These are phyloP conservation scores for Ctenopoma multispine DNA, from an alignment of 2,797 vertebrate species.

Conservation along the genomic window DNA sequence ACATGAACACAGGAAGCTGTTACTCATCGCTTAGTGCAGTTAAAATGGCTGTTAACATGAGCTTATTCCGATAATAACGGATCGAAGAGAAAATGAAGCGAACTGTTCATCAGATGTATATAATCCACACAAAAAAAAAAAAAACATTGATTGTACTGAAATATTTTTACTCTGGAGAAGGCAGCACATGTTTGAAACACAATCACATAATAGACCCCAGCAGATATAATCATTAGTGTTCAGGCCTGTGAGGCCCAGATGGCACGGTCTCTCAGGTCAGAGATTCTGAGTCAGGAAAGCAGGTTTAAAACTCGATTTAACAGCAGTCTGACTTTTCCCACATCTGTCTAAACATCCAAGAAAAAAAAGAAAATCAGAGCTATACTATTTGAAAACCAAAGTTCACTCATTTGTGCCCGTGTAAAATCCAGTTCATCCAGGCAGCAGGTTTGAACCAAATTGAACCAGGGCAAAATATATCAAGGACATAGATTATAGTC, in stretches of 20 bases:
- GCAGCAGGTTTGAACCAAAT: not conserved
- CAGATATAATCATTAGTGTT: slow-evolving; percentile 28
- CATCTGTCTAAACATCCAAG: not conserved
- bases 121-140: slow-evolving; percentile 18
- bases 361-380: not conserved
- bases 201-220: slow-evolving; percentile 39
- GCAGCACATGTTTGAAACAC: slow-evolving; percentile 46
- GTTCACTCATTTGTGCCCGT: not conserved
- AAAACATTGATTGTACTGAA: not conserved
- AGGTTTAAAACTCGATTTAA: not conserved
- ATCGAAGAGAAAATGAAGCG: not conserved
- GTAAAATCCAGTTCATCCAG: slow-evolving; percentile 4
- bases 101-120: no score
- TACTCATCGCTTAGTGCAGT: not conserved
- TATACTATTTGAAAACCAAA: not conserved
- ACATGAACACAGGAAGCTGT: not conserved
- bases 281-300: slow-evolving; percentile 1
- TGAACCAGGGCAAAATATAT: not conserved
- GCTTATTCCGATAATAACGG: no score
- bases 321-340: not conserved
- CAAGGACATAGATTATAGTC: not conserved
- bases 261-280: slow-evolving; percentile 39
- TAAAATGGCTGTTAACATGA: not conserved
- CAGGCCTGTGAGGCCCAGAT: slow-evolving; percentile 11
- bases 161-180: slow-evolving; percentile 58